Base-by-base conservation (phyloP, 1,140 invertebrate genomes). In the Microplitis mediator region DNA sequence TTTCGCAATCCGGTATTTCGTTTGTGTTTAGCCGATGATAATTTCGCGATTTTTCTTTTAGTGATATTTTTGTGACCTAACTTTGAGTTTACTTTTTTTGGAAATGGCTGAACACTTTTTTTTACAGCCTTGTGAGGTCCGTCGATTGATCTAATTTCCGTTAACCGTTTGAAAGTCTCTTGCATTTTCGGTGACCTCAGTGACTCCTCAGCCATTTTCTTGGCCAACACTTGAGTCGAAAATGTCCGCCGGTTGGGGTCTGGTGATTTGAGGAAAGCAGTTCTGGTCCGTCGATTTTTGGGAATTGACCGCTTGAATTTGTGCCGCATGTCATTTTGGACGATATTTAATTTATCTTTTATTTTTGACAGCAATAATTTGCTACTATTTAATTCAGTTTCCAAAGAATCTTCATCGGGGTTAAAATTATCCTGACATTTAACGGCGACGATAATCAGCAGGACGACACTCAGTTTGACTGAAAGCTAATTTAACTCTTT, bases 341-440 rank as follows among this genome's bases (percentile, higher is more conserved):
- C 74, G 75, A 74, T 78, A 80, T 83, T 80, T 80, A 81, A 80
- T 80, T 78, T 71, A 72, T 67, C 73, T 73, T 73, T 72, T 64
- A 32, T 51, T 9, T 56, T 6, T 11, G 16, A 45, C 6, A 45
- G 39, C 2, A 45, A 11, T 3, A 45, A 11, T 6, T 45, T 45
- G 8, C 11, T 45, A 11, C 11, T 45, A 6, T 45, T 11, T 5
- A 45, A 45, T 11, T 45, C 6, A 9, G 4, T 11, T 45, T 45
- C 39, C 11, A 45, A 45, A 3, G 39, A 45, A 6, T 45, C 39
- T 45, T 45, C 39, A 9, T 45, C 39, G 3, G 39, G 11, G 11
- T 9, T 45, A 3, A 9, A 6, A 6, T 45, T 45, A 3, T 45
- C 39, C 11, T 45, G 39, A 9, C 39, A 45, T 45, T 45, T 45